Evolutionary conservation across 37 sponge, comb jelly and placozoan genomes (phyloP).

Genomic region (Tethya wilhelma): DNA sequence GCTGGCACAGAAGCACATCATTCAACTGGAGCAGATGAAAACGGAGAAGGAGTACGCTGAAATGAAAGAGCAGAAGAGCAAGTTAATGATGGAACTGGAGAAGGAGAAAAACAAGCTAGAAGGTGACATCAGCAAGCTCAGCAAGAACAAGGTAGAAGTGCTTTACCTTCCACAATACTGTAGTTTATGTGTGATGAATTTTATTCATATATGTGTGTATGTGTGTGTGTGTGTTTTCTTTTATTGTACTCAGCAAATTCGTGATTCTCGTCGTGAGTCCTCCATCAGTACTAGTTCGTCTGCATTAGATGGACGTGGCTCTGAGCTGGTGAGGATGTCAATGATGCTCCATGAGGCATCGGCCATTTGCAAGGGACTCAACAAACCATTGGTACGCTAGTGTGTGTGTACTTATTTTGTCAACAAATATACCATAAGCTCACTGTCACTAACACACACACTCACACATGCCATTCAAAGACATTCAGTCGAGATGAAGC

Average conservation of each 20-base stretch:
- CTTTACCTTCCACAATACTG: neutral
- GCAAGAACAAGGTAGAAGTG: slow-evolving; percentile 26
- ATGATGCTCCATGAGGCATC: slow-evolving; percentile 88
- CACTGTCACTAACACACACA: neutral
- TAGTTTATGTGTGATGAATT: neutral
- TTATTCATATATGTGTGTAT: too few species aligned
- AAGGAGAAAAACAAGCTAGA: slow-evolving; percentile 76
- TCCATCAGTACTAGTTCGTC: neutral
- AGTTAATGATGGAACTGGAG: slow-evolving; percentile 74
- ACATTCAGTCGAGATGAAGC: neutral
- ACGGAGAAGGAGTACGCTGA: slow-evolving; percentile 76
- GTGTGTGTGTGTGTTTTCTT: too few species aligned
- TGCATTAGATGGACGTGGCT: slow-evolving; percentile 17
- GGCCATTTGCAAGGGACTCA: slow-evolving; percentile 65
- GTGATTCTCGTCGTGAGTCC: neutral
- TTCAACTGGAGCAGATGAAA: slow-evolving; percentile 71
- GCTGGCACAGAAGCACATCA: slow-evolving; percentile 65
- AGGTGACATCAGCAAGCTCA: slow-evolving; percentile 24
- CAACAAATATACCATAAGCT: neutral
- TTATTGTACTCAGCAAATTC: neutral
- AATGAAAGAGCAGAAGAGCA: slow-evolving; percentile 44
- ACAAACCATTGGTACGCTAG: slow-evolving; percentile 39
- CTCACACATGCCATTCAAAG: neutral
- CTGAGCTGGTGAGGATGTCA: slow-evolving; percentile 65
- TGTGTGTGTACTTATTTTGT: neutral